phyloP scores from a whole-genome alignment of 2,888 invertebrate species.

The Cosmia trapezina region DNA sequence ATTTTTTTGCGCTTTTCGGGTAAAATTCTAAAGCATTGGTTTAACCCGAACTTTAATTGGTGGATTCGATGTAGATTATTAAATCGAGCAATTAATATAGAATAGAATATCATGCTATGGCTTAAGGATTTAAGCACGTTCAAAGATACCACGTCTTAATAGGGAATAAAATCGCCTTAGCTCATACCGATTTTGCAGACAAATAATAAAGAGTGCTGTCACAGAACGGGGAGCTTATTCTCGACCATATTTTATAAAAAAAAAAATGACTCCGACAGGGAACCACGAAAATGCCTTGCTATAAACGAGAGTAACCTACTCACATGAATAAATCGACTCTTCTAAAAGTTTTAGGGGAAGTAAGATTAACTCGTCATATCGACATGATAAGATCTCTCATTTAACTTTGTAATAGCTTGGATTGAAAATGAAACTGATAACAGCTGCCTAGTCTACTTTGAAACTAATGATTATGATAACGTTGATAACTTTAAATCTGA shows the following conservation, averaged over 20 bases:
- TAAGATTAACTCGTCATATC: constrained; percentile 18
- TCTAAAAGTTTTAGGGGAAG: constrained; percentile 1
- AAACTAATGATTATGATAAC: constrained; percentile 33
- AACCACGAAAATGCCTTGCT: background rate
- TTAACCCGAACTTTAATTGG: background rate
- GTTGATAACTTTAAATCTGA: background rate
- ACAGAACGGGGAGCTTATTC: background rate
- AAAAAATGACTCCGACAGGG: too few relatives aligned
- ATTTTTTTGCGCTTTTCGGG: constrained; percentile 11
- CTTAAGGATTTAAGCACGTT: background rate
- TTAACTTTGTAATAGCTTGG: constrained; percentile 31
- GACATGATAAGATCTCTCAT: constrained; percentile 39
- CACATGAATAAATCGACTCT: constrained; percentile 11
- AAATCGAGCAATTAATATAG: background rate
- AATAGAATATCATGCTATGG: background rate
- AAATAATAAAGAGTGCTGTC: too few relatives aligned
- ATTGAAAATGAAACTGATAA: constrained; percentile 43
- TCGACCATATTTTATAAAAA: too few relatives aligned
- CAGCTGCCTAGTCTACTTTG: constrained; percentile 23
- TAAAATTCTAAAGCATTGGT: background rate
- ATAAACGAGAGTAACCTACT: background rate
- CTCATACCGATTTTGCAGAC: too few relatives aligned
- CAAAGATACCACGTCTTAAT: background rate
- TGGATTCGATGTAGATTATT: background rate
- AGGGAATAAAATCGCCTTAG: background rate